Evolutionary conservation across 92 coral and sea anemone species (phyloP).

Genomic region (Actinostola sp.): DNA sequence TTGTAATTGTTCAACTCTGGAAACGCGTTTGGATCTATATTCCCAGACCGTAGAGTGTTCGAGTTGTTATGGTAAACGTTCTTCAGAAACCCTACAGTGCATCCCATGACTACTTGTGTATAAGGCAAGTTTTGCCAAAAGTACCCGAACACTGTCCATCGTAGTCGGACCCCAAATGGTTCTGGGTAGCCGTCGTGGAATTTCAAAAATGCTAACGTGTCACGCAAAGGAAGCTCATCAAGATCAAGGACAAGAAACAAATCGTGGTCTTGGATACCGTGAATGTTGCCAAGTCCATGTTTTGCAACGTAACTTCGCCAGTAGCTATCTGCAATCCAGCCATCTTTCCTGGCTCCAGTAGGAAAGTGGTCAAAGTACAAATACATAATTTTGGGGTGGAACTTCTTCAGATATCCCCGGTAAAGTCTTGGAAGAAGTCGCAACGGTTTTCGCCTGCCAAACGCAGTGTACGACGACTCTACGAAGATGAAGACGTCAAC

Average conservation of each 20-base stretch:
- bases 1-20: not conserved
- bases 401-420: slow-evolving; percentile 7
- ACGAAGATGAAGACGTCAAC: slow-evolving; percentile 19
- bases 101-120: slow-evolving; percentile 9
- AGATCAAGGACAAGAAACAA: slow-evolving; percentile 23
- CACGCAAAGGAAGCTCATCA: slow-evolving; percentile 16
- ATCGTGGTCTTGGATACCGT: not conserved
- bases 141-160: slow-evolving; percentile 12
- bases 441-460: slow-evolving; percentile 20
- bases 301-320: not conserved
- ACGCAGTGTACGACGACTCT: slow-evolving; percentile 20
- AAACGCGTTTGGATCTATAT: not conserved
- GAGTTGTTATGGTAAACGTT: not conserved
- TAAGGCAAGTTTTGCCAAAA: slow-evolving; percentile 2
- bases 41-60: not conserved
- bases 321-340: slow-evolving; percentile 22
- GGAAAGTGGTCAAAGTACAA: slow-evolving; percentile 27
- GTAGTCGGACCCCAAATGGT: slow-evolving; percentile 18
- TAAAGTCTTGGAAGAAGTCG: slow-evolving; percentile 16
- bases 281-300: slow-evolving; percentile 11
- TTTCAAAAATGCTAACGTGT: slow-evolving; percentile 5
- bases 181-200: slow-evolving; percentile 27
- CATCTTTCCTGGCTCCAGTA: not conserved
- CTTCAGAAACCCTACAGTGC: slow-evolving; percentile 9
- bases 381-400: slow-evolving; percentile 9